Percentiles rank a stretch among this genome's conserved stretches.
phyloP scores from a whole-genome alignment of 2,113 vertebrate genomes.

The Lampris incognitus region DNA sequence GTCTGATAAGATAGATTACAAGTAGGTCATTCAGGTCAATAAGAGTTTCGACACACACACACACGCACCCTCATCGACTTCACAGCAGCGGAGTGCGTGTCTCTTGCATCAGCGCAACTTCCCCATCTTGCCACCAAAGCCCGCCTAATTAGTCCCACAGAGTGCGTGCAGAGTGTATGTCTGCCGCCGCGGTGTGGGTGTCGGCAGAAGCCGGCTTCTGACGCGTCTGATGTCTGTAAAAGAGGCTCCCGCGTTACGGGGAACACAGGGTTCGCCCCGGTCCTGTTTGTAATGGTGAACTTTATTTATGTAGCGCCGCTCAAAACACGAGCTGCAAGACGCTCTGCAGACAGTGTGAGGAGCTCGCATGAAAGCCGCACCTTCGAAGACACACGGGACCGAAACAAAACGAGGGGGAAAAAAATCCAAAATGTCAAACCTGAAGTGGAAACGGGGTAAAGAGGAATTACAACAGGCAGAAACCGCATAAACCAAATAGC shows the following conservation, averaged over 20 bases:
- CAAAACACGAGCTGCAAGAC: constrained; percentile 4
- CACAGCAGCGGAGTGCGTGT: constrained; percentile 50
- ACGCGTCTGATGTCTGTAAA: constrained; percentile 55
- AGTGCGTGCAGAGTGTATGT: constrained; percentile 49
- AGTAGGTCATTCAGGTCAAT: constrained; percentile 55
- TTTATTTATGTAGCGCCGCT: constrained; percentile 1
- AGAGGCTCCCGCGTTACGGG: constrained; percentile 12
- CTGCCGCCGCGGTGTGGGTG: constrained; percentile 36
- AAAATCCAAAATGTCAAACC: too few species aligned
- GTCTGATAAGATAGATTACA: constrained; percentile 46
- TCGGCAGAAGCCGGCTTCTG: constrained; percentile 54
- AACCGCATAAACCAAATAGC: too few species aligned
- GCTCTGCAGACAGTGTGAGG: background rate
- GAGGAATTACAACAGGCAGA: too few species aligned
- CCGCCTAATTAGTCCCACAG: constrained; percentile 72
- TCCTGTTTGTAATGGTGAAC: constrained; percentile 20
- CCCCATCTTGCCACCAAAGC: constrained; percentile 57
- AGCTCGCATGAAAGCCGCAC: background rate
- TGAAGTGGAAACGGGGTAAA: too few species aligned
- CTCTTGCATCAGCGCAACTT: constrained; percentile 48
- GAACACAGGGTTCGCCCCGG: background rate
- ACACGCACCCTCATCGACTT: constrained; percentile 40
- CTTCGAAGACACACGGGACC: background rate
- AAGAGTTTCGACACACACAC: constrained; percentile 4
- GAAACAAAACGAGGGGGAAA: too few species aligned